Conservation (phyloP, 2,888 invertebrate species). For the Urechis unicinctus region DNA sequence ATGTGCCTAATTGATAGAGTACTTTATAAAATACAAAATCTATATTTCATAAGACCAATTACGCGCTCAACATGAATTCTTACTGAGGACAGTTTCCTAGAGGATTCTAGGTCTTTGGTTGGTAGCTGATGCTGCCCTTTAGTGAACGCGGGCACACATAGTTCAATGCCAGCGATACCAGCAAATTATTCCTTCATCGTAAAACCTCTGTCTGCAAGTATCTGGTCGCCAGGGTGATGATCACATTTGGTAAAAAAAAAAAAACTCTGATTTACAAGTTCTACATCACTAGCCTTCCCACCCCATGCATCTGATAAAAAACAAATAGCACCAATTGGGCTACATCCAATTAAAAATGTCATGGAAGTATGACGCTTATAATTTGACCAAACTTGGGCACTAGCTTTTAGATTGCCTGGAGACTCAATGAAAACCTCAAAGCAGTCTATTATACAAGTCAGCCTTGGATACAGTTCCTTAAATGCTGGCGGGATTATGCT, state of each 20-base stretch:
- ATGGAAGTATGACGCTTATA: constrained; percentile 2
- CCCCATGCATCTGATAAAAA: constrained; percentile 21
- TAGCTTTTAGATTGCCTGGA: neutral
- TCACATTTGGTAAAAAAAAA: too few species aligned
- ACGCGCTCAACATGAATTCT: constrained; percentile 1
- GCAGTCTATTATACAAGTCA: constrained; percentile 1
- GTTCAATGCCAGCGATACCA: too few species aligned
- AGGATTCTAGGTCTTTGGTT: too few species aligned
- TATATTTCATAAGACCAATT: constrained; percentile 1
- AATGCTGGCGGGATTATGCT: neutral
- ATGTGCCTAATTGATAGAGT: too few species aligned
- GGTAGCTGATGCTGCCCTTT: too few species aligned
- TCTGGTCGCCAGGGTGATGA: too few species aligned
- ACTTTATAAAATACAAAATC: too few species aligned
- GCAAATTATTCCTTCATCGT: too few species aligned
- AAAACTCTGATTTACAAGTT: constrained; percentile 15
- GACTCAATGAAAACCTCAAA: constrained; percentile 2
- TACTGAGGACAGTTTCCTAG: too few species aligned
- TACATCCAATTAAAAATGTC: neutral
- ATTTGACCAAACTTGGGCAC: neutral
- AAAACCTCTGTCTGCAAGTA: too few species aligned
- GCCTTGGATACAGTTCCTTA: neutral
- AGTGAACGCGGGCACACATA: too few species aligned
- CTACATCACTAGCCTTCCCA: constrained; percentile 19
- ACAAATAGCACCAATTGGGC: constrained; percentile 9